Conservation (phyloP, 1,140 invertebrate species). For the Paraescarpia echinospica region DNA sequence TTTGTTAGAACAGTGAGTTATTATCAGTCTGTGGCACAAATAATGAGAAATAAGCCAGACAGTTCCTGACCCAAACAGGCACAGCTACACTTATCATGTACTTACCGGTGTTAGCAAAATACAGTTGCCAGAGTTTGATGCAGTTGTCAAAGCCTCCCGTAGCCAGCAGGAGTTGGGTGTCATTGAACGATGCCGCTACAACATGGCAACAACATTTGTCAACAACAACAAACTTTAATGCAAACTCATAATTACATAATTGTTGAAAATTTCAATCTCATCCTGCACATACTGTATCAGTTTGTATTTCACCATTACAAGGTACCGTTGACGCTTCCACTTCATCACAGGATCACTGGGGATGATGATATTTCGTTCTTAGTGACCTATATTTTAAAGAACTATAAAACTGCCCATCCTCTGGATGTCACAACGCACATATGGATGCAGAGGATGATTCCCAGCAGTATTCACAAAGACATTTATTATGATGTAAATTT, state of each 20-base stretch:
- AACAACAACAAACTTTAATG: not conserved
- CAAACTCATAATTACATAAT: not conserved
- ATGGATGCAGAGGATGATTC: too few relatives aligned
- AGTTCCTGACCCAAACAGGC: not conserved
- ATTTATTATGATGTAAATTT: too few relatives aligned
- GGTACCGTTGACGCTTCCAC: too few relatives aligned
- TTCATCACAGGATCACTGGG: too few relatives aligned
- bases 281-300: not conserved
- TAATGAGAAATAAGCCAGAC: not conserved
- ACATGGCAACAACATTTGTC: not conserved
- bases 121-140: slow-evolving; percentile 70
- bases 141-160: slow-evolving; percentile 73
- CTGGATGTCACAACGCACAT: too few relatives aligned
- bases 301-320: not conserved
- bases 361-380: too few relatives aligned
- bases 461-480: too few relatives aligned
- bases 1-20: too few relatives aligned
- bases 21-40: too few relatives aligned
- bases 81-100: slow-evolving; percentile 1
- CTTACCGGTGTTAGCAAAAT: not conserved
- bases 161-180: slow-evolving; percentile 63
- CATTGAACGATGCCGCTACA: slow-evolving; percentile 9
- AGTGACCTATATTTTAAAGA: too few relatives aligned
- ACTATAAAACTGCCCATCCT: too few relatives aligned
- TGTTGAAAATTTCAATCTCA: not conserved